Conservation (phyloP, 1,140 invertebrate genomes). For the Branchinecta lindahli region DNA sequence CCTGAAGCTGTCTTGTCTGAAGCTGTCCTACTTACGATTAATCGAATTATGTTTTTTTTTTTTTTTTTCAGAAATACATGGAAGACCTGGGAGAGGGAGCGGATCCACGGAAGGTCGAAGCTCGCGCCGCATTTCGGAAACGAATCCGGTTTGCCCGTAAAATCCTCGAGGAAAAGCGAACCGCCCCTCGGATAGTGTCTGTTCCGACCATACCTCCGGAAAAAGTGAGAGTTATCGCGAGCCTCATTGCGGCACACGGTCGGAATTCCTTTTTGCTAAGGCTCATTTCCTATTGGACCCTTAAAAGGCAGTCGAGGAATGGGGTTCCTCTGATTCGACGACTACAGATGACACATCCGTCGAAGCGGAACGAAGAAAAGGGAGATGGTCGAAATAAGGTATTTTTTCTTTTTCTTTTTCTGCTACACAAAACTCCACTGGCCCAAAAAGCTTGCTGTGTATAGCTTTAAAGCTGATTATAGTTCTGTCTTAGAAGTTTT, state of each 20-base stretch:
- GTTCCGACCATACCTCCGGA: constrained; percentile 87
- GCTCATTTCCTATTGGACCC: constrained; percentile 80
- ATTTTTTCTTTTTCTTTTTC: background rate
- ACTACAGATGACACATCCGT: constrained; percentile 47
- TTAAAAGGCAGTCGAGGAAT: constrained; percentile 87
- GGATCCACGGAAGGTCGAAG: constrained; percentile 32
- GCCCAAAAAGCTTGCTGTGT: background rate
- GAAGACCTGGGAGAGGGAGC: constrained; percentile 28
- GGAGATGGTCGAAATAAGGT: constrained; percentile 13
- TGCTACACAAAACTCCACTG: background rate
- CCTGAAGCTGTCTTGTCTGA: too few relatives aligned
- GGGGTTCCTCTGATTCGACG: constrained; percentile 83
- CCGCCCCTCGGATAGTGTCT: constrained; percentile 72
- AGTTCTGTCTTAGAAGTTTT: constrained; percentile 12
- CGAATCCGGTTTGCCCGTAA: constrained; percentile 65
- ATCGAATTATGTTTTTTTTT: constrained; percentile 9
- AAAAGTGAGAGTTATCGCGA: constrained; percentile 66
- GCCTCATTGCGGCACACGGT: constrained; percentile 33
- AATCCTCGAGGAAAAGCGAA: constrained; percentile 65
- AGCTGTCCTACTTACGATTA: too few relatives aligned
- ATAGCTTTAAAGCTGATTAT: too few relatives aligned
- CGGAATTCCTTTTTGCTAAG: constrained; percentile 66
- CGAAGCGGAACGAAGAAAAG: constrained; percentile 22
- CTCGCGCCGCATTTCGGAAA: constrained; percentile 38
- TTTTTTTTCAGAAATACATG: constrained; percentile 18